Base-by-base conservation (phyloP, 2,113 vertebrate species). In the Tauraco erythrolophus region DNA sequence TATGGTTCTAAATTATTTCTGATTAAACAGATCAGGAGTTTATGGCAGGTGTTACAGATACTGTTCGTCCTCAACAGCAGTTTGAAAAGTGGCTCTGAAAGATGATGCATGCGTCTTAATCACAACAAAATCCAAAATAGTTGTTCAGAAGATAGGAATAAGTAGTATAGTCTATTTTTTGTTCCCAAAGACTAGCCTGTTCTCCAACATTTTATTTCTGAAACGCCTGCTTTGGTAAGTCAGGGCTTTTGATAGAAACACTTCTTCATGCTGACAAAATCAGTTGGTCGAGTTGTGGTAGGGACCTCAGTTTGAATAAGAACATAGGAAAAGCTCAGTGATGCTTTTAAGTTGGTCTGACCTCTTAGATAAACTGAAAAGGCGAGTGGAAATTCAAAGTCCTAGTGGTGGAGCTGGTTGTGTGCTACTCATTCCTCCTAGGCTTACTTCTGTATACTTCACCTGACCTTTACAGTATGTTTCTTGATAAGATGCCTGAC, bases 391-490 rank as follows among this genome's bases (percentile, higher is more conserved):
- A 19, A 30, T 43, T 10, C 27, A 46, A 53, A 64, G 33, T 45
- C 37, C 25, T 9, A 10, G 27, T 10, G 27, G 4, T 30, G 25
- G 72, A 65, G 43, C 74, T 62, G 84, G 9, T 15, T 9, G 19
- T 46, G 92, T 30, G 45, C 65, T 66, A 22, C 68, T 45, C 41
- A 2, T 28, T 69, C n/a, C 57, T 79, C 53, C 39, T 43, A 9
- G 66, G 64, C 93, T 58, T 72, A 9, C 37, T 80, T 50, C 35
- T 56, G 24, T 58, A 35, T 10, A 24, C 43, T 84, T 17, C 53
- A n/a, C 71, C 88, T 45, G 96, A 94, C 96, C 95, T 97, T 96
- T 91, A 19, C 70, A 64, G 74, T 24, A 14, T 81, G 74, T n/a
- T 85, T 56, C 78, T 88, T 50, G 71, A 88, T 71, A 89, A 82